Evolutionary conservation across 2,113 vertebrate species (phyloP), one percentile per base, ranked within the genome.

Genomic region (Sinocyclocheilus grahami): DNA sequence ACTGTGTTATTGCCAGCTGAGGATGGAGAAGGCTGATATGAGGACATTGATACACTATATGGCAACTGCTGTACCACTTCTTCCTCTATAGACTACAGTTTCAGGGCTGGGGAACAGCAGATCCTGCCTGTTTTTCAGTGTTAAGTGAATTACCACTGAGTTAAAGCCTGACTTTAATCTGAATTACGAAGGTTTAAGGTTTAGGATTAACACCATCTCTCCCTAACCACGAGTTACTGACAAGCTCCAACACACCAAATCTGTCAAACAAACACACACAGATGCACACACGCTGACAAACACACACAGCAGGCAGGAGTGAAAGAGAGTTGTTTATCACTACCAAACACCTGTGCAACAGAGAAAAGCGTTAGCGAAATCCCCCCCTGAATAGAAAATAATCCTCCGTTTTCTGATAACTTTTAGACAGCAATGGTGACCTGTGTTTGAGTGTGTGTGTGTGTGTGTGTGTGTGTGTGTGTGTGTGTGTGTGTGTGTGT

Each of bases 311-410:
- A 0, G 30, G 69, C 62, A 67, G 60, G 77, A 60, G 48, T 22
- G 30, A 83, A 84, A 79, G 83, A 75, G 84, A 86, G 72, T 51
- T 87, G 76, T 89, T 89, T 84, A 89, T 89, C 86, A 84, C 77
- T 16, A 46, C 37, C 79, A 76, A 88, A 84, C 84, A 89, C 76
- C 84, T 88, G 69, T 55, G 39, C 39, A 48, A 48, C 72, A 42
- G 27, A 77, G 80, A 79, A 74, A 74, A 69, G 62, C 11, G 65
- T 80, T 77, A 60, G 55, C 67, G 53, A 84, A 84, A 89, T 87
- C 67, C 84, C 80, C 11, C 11, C 24, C 86, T 75, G 78, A 89
- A 87, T 87, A 11, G 69, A 86, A 82, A 82, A 63, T 89, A 87
- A 87, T 86, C 85, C 85, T 63, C 22, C 39, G 69, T 83, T 89